Percentiles rank a stretch among this genome's conserved stretches.
Evolutionary conservation across 2,888 invertebrate genomes (phyloP).

Genomic region (Coenonympha arcania): DNA sequence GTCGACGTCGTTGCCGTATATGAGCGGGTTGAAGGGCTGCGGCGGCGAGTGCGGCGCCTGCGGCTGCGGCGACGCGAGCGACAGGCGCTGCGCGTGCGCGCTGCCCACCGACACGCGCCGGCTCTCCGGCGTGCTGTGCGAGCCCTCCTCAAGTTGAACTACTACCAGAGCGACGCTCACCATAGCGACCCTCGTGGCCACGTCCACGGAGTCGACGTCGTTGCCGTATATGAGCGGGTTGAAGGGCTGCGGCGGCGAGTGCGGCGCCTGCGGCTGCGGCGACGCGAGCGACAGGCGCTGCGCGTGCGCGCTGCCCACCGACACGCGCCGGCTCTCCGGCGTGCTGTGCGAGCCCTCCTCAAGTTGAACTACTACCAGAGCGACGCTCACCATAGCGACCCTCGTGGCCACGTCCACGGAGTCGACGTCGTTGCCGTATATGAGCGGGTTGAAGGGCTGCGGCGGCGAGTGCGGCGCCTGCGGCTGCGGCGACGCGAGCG

Average conservation of each 20-base stretch:
- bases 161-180: conserved; percentile 58
- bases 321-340: conserved; percentile 62
- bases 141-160: too few species aligned
- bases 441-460: conserved; percentile 86
- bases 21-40: conserved; percentile 86
- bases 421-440: conserved; percentile 95
- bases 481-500: conserved; percentile 40
- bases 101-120: conserved; percentile 58
- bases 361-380: background rate
- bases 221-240: conserved; percentile 95
- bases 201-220: conserved; percentile 98
- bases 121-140: conserved; percentile 59
- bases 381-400: conserved; percentile 89
- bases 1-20: conserved; percentile 95
- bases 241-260: conserved; percentile 68
- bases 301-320: conserved; percentile 39
- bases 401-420: conserved; percentile 98
- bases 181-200: conserved; percentile 98
- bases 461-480: conserved; percentile 39
- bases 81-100: conserved; percentile 32
- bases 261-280: conserved; percentile 35
- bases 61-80: conserved; percentile 40
- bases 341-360: too few species aligned
- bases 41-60: conserved; percentile 39
- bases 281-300: conserved; percentile 35